A percentile compares a stretch with the other conserved stretches of the same genome.
These are phyloP conservation scores for Aphaenogaster floridana DNA, from an alignment of 1,140 invertebrate species.

Conservation along the genomic window DNA sequence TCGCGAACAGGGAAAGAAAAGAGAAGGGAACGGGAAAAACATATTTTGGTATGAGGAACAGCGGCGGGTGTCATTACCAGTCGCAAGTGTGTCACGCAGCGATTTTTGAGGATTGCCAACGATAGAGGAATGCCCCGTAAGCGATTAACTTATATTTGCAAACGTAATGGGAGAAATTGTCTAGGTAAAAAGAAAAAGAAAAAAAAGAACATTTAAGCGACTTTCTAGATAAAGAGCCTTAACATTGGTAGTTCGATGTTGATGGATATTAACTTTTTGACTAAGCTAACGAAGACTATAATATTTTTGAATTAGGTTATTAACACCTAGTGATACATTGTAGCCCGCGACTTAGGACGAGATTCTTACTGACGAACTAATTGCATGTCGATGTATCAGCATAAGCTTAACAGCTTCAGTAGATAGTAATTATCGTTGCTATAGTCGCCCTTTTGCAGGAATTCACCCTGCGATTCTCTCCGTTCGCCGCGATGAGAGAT, in stretches of 20 bases:
- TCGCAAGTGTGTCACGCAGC: slow-evolving; percentile 8
- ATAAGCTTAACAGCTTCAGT: slow-evolving; percentile 73
- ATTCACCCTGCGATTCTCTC: slow-evolving; percentile 39
- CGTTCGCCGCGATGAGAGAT: slow-evolving; percentile 37
- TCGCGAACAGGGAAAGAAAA: neutral
- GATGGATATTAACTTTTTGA: slow-evolving; percentile 76
- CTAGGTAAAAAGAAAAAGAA: slow-evolving; percentile 53
- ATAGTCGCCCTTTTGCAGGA: slow-evolving; percentile 33
- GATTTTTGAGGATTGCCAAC: slow-evolving; percentile 33
- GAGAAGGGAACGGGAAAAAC: neutral
- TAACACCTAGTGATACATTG: slow-evolving; percentile 74
- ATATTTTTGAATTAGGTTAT: slow-evolving; percentile 82
- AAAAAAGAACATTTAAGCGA: slow-evolving; percentile 52
- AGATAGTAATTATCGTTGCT: slow-evolving; percentile 42
- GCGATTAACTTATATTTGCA: slow-evolving; percentile 40
- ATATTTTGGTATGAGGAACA: neutral
- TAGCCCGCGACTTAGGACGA: slow-evolving; percentile 71
- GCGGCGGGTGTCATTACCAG: slow-evolving; percentile 11
- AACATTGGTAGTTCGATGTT: slow-evolving; percentile 57
- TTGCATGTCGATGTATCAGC: slow-evolving; percentile 78
- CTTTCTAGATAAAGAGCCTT: slow-evolving; percentile 59
- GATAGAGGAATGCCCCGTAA: slow-evolving; percentile 50
- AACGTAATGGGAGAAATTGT: slow-evolving; percentile 53
- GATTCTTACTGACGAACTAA: slow-evolving; percentile 63
- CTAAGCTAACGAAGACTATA: slow-evolving; percentile 80